These are phyloP conservation scores for Prinia subflava DNA, from an alignment of 2,113 vertebrate species.

Conservation along the genomic window DNA sequence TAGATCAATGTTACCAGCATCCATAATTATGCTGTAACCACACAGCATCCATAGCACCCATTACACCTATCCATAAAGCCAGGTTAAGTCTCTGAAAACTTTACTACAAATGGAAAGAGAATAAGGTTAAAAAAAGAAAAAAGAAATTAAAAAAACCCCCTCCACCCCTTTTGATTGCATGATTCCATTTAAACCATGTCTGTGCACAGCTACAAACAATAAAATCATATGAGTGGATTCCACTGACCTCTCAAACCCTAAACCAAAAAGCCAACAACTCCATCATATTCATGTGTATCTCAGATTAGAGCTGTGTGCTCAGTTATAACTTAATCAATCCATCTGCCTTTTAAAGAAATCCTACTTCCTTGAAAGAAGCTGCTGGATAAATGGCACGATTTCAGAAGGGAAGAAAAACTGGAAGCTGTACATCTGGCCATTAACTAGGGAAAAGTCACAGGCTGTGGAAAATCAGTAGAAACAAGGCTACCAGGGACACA, in stretches of 20 bases:
- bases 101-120: neutral
- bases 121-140: neutral
- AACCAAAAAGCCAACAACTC: neutral
- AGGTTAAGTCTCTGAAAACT: neutral
- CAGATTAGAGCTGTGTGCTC: neutral
- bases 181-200: neutral
- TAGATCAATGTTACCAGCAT: neutral
- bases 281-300: neutral
- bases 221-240: neutral
- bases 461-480: neutral
- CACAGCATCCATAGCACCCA: neutral
- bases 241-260: neutral
- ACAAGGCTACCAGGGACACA: neutral
- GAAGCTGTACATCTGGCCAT: neutral
- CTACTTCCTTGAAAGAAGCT: neutral
- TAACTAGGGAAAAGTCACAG: neutral
- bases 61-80: neutral
- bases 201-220: neutral
- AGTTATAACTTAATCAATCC: neutral
- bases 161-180: neutral
- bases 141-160: accelerated
- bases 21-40: neutral
- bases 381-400: neutral
- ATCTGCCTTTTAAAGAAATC: neutral
- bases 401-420: neutral